Conservation (phyloP, 1,140 invertebrate species). For the Achatina immaculata region DNA sequence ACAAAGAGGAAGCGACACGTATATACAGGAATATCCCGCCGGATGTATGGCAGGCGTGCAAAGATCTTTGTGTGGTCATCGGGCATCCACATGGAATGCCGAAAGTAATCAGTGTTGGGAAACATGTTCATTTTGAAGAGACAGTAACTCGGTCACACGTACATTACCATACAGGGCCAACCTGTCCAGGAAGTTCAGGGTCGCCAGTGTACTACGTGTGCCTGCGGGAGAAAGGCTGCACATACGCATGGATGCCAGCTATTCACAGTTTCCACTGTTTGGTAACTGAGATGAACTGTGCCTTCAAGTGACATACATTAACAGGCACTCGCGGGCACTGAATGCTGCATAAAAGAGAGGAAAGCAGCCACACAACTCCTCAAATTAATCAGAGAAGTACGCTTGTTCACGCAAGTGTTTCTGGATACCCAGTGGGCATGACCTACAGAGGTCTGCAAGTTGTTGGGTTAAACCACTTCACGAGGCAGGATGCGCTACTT, state of each 20-base stretch:
- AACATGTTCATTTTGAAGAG: background rate
- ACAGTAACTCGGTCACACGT: background rate
- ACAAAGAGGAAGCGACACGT: background rate
- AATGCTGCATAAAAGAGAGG: too few relatives aligned
- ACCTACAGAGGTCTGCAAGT: too few relatives aligned
- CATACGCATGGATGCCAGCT: background rate
- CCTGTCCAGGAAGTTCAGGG: conserved; percentile 14
- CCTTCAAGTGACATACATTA: background rate
- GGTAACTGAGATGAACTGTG: background rate
- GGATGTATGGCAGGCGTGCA: background rate
- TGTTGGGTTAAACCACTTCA: too few relatives aligned
- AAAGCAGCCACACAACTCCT: too few relatives aligned
- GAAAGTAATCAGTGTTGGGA: conserved; percentile 8
- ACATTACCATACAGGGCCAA: background rate
- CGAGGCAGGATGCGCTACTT: too few relatives aligned
- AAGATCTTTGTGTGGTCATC: background rate
- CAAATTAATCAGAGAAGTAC: too few relatives aligned
- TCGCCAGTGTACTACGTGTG: background rate
- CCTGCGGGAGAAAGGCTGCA: background rate
- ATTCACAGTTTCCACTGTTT: conserved; percentile 17
- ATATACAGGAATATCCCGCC: background rate
- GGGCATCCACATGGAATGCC: conserved; percentile 5
- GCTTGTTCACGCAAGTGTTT: too few relatives aligned
- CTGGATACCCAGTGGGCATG: too few relatives aligned
- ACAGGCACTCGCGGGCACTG: too few relatives aligned